phyloP scores from a whole-genome alignment of 2,113 vertebrate genomes.

The Felis chaus region DNA sequence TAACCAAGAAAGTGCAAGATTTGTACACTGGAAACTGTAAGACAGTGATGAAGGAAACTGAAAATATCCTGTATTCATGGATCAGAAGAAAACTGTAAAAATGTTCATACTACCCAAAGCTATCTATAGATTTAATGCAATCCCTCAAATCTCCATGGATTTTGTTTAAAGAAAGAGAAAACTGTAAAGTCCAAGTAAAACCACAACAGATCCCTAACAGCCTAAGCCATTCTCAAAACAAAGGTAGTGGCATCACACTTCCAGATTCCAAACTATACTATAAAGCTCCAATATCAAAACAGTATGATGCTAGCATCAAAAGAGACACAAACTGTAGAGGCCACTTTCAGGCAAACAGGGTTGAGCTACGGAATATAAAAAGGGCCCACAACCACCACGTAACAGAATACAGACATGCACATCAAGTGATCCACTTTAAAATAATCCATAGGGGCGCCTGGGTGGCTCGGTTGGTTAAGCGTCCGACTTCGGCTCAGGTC shows the following conservation, averaged over 20 bases:
- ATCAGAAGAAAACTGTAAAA: background rate
- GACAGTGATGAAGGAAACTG: background rate
- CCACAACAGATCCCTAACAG: background rate
- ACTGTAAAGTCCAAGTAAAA: background rate
- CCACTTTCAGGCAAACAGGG: too few relatives aligned
- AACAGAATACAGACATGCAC: too few relatives aligned
- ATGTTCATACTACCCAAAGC: background rate
- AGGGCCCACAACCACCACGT: too few relatives aligned
- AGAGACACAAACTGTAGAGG: background rate
- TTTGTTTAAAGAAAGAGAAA: background rate
- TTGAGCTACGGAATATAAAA: too few relatives aligned
- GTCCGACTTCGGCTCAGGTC: too few relatives aligned
- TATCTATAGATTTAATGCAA: background rate
- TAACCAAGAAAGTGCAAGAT: background rate
- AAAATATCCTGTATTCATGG: background rate
- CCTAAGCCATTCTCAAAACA: background rate
- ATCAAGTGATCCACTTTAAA: too few relatives aligned
- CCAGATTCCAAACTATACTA: background rate
- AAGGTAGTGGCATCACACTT: background rate
- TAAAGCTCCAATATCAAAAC: background rate
- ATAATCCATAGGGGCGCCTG: too few relatives aligned
- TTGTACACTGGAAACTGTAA: background rate
- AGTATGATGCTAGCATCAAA: background rate
- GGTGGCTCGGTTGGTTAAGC: too few relatives aligned
- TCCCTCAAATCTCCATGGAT: background rate